These are phyloP conservation scores for Carlito syrichta DNA, from an alignment of 2,113 vertebrate genomes.

Conservation along the genomic window DNA sequence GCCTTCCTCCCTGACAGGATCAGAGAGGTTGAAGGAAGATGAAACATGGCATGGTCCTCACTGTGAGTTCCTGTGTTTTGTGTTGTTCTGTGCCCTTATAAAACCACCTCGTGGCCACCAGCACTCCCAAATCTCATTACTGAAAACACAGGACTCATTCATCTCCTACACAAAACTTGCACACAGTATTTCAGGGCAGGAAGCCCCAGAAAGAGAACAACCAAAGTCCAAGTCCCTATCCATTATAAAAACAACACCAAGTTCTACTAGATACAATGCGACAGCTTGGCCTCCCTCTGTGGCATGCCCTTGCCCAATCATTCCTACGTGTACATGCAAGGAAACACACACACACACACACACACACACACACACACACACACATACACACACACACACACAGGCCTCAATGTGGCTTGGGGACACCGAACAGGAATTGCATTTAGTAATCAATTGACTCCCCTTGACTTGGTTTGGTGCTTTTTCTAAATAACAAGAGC, in stretches of 20 bases:
- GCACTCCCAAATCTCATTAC: neutral
- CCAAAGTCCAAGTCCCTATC: neutral
- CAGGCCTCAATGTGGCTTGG: neutral
- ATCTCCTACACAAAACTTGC: neutral
- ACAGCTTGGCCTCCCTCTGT: too few relatives aligned
- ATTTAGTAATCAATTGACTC: conserved; percentile 67
- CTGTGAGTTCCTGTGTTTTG: neutral
- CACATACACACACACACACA: neutral
- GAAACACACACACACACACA: too few relatives aligned
- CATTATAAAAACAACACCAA: neutral
- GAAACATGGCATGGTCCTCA: neutral
- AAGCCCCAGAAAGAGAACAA: neutral
- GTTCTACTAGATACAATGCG: neutral
- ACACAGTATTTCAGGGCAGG: neutral
- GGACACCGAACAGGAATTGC: conserved; percentile 46
- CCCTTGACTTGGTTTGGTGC: conserved; percentile 62
- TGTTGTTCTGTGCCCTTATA: accelerated
- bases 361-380: too few relatives aligned
- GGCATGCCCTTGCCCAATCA: neutral
- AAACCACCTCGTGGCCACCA: neutral
- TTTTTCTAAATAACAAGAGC: conserved; percentile 64
- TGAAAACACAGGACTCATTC: neutral
- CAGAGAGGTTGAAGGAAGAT: neutral
- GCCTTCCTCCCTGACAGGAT: neutral
- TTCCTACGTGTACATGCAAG: neutral